Evolutionary conservation across 1,140 invertebrate species (phyloP).

Genomic region (Conus betulinus): DNA sequence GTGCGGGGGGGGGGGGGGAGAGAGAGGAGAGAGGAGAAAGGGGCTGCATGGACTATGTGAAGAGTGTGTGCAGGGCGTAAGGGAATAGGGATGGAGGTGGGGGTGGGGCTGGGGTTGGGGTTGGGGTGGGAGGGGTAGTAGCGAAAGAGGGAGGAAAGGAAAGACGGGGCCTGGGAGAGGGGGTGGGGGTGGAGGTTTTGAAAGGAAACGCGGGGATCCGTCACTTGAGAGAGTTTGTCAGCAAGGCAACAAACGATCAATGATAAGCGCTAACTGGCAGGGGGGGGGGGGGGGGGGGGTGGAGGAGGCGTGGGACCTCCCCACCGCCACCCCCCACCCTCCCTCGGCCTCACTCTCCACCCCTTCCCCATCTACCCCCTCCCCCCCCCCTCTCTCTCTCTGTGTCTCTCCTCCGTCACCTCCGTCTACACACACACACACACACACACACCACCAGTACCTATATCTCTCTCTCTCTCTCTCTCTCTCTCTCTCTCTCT

Average conservation of each 20-base stretch:
- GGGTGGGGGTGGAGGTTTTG: background rate
- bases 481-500: background rate
- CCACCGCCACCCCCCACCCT: background rate
- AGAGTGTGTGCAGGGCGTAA: background rate
- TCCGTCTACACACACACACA: background rate
- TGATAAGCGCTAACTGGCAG: conserved; percentile 21
- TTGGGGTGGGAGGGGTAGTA: background rate
- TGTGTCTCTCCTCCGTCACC: background rate
- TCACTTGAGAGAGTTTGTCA: background rate
- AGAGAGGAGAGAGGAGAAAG: background rate
- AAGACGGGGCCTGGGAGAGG: background rate
- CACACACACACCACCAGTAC: background rate
- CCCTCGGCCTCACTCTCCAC: background rate
- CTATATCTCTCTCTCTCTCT: conserved; percentile 5
- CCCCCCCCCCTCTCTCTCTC: background rate
- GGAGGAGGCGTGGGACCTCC: too few relatives aligned
- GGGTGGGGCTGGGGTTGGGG: background rate
- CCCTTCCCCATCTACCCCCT: background rate
- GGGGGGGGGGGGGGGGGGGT: too few relatives aligned
- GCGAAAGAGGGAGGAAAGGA: too few relatives aligned
- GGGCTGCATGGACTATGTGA: background rate
- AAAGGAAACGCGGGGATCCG: too few relatives aligned
- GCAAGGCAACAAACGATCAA: conserved; percentile 9
- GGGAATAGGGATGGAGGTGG: background rate
- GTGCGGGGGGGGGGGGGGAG: too few relatives aligned